Base-by-base conservation (phyloP, 2,113 vertebrate species). In the Prionailurus viverrinus region DNA sequence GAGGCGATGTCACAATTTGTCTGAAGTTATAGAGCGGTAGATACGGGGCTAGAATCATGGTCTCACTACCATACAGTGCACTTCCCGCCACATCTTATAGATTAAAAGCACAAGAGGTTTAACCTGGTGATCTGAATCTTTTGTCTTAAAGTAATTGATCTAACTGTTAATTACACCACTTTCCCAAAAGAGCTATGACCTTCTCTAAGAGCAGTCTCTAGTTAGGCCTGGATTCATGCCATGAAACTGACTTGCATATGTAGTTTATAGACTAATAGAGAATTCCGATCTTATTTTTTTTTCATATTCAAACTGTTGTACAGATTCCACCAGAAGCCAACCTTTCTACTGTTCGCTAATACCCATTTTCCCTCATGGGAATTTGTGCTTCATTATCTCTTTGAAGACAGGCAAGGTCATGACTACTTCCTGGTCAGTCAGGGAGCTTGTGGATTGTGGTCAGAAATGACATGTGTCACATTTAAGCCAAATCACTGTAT, bases 141-240 rank as follows among this genome's bases (percentile, higher is more conserved):
- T 92, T 84, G 94, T 89, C 86, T 94, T 93, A 92, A 95, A 96
- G 85, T 93, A 92, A 93, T 80, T 95, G 73, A 94, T 87, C 82
- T 41, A n/a, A 94, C 71, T 66, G 63, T 96, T 97, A 96, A 97
- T 90, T 80, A 96, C 6, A 71, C 66, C 51, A 90, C 93, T 95
- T 96, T 97, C 93, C 61, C 94, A 89, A 97, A 97, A 88, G 93
- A 87, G 41, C 89, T n/a, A 69, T 80, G 91, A 93, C 61, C 82
- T 95, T 89, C 93, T 96, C 15, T 82, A 58, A 86, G 45, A 97
- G 74, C 92, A 94, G 41, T 31, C 48, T 92, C 68, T 94, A 53
- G 31, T 85, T 41, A 92, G 89, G 51, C 23, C 96, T 96, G 86
- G 82, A 91, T 76, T 74, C 91, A 53, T 71, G 91, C 82, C 93